These are phyloP conservation scores for Drosophila sucinea DNA, from an alignment of 1,140 invertebrate genomes.

Conservation along the genomic window DNA sequence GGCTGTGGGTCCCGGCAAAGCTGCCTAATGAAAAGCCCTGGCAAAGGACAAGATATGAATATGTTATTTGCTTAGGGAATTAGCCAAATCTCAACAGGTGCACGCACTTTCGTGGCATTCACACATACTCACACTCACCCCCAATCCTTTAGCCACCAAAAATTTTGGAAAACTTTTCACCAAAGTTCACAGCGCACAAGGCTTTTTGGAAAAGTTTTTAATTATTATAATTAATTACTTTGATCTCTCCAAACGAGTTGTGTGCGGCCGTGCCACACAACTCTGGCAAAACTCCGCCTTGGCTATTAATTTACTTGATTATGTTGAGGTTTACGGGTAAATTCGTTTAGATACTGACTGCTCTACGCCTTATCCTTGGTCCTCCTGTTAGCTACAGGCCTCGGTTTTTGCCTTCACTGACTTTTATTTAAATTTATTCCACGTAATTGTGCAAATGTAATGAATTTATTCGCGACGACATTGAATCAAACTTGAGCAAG, in stretches of 20 bases:
- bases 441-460: slow-evolving; percentile 69
- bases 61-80: slow-evolving; percentile 79
- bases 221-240: slow-evolving; percentile 82
- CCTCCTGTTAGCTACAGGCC: background rate
- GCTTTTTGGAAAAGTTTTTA: slow-evolving; percentile 69
- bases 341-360: slow-evolving; percentile 43
- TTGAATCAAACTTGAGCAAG: slow-evolving; percentile 10
- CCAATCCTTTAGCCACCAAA: slow-evolving; percentile 8
- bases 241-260: slow-evolving; percentile 62
- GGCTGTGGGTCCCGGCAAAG: background rate
- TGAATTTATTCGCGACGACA: slow-evolving; percentile 59
- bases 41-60: slow-evolving; percentile 69
- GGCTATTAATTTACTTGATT: slow-evolving; percentile 80
- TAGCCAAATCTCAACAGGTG: slow-evolving; percentile 76
- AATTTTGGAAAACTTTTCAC: slow-evolving; percentile 58
- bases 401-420: background rate
- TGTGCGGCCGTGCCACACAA: slow-evolving; percentile 21
- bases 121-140: slow-evolving; percentile 15
- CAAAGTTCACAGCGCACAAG: slow-evolving; percentile 36
- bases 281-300: slow-evolving; percentile 39
- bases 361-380: background rate
- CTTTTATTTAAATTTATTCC: slow-evolving; percentile 70
- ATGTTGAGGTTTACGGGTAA: slow-evolving; percentile 66
- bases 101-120: slow-evolving; percentile 66
- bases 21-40: slow-evolving; percentile 7